A percentile compares a stretch with the other conserved stretches of the same genome.
These are phyloP conservation scores for Miichthys miiuy DNA, from an alignment of 2,797 vertebrate species.

Conservation along the genomic window DNA sequence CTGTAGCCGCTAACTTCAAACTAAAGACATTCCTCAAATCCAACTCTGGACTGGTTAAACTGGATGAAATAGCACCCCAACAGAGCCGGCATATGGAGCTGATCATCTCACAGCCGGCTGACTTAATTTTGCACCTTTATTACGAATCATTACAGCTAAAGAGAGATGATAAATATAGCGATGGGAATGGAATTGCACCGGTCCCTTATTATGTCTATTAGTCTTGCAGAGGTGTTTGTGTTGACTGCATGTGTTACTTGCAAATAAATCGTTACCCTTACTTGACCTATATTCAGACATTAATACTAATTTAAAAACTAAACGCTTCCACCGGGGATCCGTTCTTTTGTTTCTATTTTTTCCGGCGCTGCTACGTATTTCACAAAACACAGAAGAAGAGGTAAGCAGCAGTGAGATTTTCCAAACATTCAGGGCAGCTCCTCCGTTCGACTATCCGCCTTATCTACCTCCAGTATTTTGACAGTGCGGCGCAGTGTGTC, in stretches of 20 bases:
- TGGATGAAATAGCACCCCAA: constrained; percentile 31
- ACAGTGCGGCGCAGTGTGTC: constrained; percentile 52
- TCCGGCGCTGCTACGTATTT: background rate
- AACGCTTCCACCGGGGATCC: constrained; percentile 8
- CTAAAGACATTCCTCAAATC: constrained; percentile 6
- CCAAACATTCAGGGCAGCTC: constrained; percentile 54
- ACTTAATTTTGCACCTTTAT: constrained; percentile 57
- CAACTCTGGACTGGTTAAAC: constrained; percentile 10
- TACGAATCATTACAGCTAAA: constrained; percentile 55
- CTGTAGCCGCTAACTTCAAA: background rate
- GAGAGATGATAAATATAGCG: constrained; percentile 10
- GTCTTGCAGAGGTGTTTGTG: background rate
- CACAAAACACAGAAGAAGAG: constrained; percentile 6
- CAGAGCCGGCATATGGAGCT: constrained; percentile 61
- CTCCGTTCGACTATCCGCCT: constrained; percentile 36
- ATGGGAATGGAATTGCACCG: background rate
- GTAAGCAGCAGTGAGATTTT: constrained; percentile 41
- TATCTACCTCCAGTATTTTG: constrained; percentile 58
- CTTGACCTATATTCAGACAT: background rate
- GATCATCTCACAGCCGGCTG: constrained; percentile 60
- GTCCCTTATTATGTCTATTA: background rate
- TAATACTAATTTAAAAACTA: background rate
- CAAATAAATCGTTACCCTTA: background rate
- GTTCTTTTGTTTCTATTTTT: constrained; percentile 1
- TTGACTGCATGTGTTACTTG: background rate